A percentile compares a stretch with the other conserved stretches of the same genome.
Evolutionary conservation across 35 echinoderm and acorn worm genomes (phyloP).

Genomic region (Diadema setosum): DNA sequence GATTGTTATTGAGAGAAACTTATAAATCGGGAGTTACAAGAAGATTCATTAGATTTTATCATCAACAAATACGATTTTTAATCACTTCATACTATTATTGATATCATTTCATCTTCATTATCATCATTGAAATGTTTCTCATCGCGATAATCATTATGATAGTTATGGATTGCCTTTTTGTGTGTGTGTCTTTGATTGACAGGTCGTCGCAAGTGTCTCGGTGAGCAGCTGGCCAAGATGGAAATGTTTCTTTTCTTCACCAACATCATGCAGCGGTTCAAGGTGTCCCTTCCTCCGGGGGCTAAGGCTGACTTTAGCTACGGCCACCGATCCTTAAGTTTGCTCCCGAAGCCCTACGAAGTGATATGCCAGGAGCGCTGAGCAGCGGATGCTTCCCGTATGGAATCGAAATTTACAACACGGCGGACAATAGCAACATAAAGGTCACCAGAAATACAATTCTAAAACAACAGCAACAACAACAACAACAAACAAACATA

Average conservation of each 20-base stretch:
- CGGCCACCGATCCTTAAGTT: background rate
- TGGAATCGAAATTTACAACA: too few species aligned
- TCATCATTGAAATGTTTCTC: background rate
- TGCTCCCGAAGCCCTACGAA: background rate
- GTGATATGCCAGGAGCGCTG: background rate
- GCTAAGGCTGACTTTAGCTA: background rate
- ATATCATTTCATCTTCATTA: background rate
- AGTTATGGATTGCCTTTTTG: background rate
- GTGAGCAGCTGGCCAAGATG: background rate
- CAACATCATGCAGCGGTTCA: background rate
- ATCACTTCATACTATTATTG: too few species aligned
- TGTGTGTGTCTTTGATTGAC: background rate
- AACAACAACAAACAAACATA: too few species aligned
- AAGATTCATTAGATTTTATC: too few species aligned
- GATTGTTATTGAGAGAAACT: background rate
- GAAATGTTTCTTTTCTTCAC: background rate
- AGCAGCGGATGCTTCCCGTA: too few species aligned
- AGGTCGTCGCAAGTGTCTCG: background rate
- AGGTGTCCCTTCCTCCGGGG: background rate
- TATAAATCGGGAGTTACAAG: too few species aligned
- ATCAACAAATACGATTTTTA: too few species aligned
- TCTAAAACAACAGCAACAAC: too few species aligned
- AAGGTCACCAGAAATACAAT: too few species aligned
- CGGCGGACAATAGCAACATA: too few species aligned
- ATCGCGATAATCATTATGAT: background rate